phyloP scores from a whole-genome alignment of 2,888 invertebrate species.

The Leptopilina drosophilae region DNA sequence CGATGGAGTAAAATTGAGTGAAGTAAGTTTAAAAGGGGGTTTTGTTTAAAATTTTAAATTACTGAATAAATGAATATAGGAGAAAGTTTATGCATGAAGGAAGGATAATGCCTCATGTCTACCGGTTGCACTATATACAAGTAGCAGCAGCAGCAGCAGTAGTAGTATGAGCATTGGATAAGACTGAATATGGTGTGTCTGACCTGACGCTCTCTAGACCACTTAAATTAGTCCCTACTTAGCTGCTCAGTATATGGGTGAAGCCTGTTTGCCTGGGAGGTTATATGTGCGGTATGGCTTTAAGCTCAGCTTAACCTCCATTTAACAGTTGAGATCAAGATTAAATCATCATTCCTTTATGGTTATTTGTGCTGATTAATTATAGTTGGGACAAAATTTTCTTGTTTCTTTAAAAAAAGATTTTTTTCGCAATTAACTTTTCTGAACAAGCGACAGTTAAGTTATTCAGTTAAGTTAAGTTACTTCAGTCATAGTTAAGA shows the following conservation, averaged over 20 bases:
- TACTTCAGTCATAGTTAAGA: no score
- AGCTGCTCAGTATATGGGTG: constrained; percentile 8
- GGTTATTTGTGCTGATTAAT: no score
- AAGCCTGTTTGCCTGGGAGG: constrained; percentile 4
- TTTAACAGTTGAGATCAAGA: neutral
- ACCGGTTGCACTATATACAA: neutral
- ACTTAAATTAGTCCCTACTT: constrained; percentile 56
- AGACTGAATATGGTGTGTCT: constrained; percentile 48
- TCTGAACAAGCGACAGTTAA: no score
- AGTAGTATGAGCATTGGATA: neutral
- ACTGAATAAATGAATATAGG: neutral
- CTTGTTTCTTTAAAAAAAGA: no score
- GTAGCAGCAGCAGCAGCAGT: constrained; percentile 1
- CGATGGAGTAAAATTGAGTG: neutral
- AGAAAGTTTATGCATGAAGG: neutral
- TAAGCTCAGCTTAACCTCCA: constrained; percentile 11
- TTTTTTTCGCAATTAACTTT: no score
- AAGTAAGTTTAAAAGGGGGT: neutral
- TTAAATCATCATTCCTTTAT: neutral
- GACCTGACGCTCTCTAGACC: constrained; percentile 58
- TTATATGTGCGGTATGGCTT: constrained; percentile 9
- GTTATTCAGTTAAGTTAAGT: no score
- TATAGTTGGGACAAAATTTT: no score
- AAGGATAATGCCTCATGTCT: constrained; percentile 1
- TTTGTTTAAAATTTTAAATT: neutral